Evolutionary conservation across 2,888 invertebrate genomes (phyloP), one percentile per base, ranked within the genome.

Genomic region (Subacronicta megacephala): DNA sequence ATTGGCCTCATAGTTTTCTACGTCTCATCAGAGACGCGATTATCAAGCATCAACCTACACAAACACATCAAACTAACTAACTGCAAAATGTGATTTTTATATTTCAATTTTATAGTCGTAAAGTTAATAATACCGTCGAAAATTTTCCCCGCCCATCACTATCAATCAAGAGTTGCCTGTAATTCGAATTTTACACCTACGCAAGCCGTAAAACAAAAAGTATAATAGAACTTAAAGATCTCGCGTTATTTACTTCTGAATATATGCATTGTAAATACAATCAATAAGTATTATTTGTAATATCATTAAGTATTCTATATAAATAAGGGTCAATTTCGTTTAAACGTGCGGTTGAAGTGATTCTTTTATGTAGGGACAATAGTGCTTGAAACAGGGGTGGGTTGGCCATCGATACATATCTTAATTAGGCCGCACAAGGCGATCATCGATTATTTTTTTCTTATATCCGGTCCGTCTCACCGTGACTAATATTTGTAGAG

Each of bases 351-450:
- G 45, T 71, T 54, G 41, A 47, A 51, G 65, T 62, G 59, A 57
- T 70, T 61, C 61, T 65, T 75, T 66, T 72, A 67, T 65, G 67
- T 59, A 61, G 50, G 83, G 86, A 90, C 90, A 92, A 92, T 90
- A 87, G 87, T 84, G 83, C 75, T 82, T 84, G 83, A 82, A 86
- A 84, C 85, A 87, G 85, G 85, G 85, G 87, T 90, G 92, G 91
- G 92, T 79, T 81, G 86, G 85, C 77, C 86, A 84, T 89, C 88
- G 87, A 92, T 92, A 91, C 93, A 93, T 92, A 94, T 94, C 94
- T 93, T 94, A 94, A 94, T 94, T 93, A 93, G 93, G 85, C 94
- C 94, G 76, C 94, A 94, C 94, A 94, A 86, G 90, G 86, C 85
- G 93, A 83, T 80, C 82, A 81, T 81, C 81, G 80, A 79, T 80